phyloP scores from a whole-genome alignment of 2,888 invertebrate genomes.

The Callosobruchus maculatus region DNA sequence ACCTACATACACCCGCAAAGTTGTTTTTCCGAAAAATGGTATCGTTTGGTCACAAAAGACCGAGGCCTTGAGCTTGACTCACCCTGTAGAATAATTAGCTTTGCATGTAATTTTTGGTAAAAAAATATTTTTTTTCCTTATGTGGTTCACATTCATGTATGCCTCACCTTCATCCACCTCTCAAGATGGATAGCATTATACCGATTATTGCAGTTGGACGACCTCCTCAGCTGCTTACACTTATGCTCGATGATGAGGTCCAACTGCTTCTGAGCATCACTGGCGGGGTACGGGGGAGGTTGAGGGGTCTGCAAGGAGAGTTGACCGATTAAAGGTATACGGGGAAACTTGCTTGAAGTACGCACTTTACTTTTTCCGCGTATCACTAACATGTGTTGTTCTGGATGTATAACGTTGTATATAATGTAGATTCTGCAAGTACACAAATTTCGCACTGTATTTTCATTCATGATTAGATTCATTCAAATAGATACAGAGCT shows the following conservation, averaged over 20 bases:
- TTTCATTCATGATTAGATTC: not conserved
- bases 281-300: conserved; percentile 26
- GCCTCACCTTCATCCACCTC: conserved; percentile 66
- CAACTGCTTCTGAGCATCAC: conserved; percentile 50
- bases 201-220: conserved; percentile 57
- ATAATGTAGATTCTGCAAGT: not conserved
- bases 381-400: not conserved
- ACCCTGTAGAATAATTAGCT: too few relatives aligned
- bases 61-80: too few relatives aligned
- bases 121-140: too few relatives aligned
- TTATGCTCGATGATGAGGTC: conserved; percentile 62
- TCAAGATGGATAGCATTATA: conserved; percentile 72
- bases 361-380: not conserved
- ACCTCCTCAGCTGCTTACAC: conserved; percentile 61
- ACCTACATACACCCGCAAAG: too few relatives aligned
- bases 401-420: too few relatives aligned
- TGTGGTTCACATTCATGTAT: too few relatives aligned
- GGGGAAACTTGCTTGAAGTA: not conserved
- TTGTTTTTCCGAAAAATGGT: too few relatives aligned
- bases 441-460: not conserved
- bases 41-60: too few relatives aligned
- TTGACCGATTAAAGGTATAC: conserved; percentile 25
- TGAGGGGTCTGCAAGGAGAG: conserved; percentile 38
- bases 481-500: too few relatives aligned
- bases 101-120: too few relatives aligned